phyloP scores from a whole-genome alignment of 2,797 vertebrate species.

The Nannoperca australis region DNA sequence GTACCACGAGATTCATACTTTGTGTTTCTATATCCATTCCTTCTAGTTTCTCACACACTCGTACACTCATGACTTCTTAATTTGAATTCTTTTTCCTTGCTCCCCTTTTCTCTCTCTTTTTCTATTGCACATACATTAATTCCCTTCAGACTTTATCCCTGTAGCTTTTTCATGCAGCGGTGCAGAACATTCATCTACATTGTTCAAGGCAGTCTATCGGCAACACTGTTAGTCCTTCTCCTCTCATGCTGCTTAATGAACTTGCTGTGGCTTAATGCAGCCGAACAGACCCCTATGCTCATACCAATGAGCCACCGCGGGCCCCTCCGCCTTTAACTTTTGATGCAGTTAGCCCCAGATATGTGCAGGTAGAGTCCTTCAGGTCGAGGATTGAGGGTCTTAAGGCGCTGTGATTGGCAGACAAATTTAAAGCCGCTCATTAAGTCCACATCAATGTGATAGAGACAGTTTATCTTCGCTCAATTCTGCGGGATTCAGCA shows the following conservation, averaged over 20 bases:
- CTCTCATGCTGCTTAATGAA: constrained; percentile 81
- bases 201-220: constrained; percentile 76
- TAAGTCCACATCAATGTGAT: constrained; percentile 69
- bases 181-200: constrained; percentile 76
- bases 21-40: neutral
- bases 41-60: neutral
- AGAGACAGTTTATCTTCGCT: constrained; percentile 63
- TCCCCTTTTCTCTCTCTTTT: neutral
- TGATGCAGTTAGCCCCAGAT: constrained; percentile 63
- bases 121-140: constrained; percentile 54
- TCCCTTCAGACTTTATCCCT: constrained; percentile 51
- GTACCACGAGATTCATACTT: constrained; percentile 9
- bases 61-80: constrained; percentile 3
- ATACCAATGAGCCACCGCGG: constrained; percentile 70
- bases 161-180: constrained; percentile 54
- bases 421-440: constrained; percentile 75
- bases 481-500: constrained; percentile 65
- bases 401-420: constrained; percentile 79
- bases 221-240: constrained; percentile 65
- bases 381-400: constrained; percentile 68
- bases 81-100: constrained; percentile 2
- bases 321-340: constrained; percentile 49
- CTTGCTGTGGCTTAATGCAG: constrained; percentile 78
- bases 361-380: constrained; percentile 63
- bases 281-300: constrained; percentile 71